These are phyloP conservation scores for Atherinomorus stipes DNA, from an alignment of 2,113 vertebrate species.

Conservation along the genomic window DNA sequence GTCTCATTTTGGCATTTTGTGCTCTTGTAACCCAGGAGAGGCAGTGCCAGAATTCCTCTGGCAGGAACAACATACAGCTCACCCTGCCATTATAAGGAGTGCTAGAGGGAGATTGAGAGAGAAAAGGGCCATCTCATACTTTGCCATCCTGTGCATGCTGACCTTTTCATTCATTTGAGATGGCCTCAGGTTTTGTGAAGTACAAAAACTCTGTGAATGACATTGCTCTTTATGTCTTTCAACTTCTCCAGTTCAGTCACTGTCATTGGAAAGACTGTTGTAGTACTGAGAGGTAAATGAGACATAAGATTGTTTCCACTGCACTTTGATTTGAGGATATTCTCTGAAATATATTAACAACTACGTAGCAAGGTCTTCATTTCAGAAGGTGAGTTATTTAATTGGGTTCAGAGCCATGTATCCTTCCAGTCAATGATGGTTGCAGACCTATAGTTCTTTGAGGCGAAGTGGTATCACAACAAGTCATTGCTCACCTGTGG, in stretches of 20 bases:
- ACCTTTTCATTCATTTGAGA: slow-evolving; percentile 51
- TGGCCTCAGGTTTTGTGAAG: slow-evolving; percentile 43
- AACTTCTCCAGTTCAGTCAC: slow-evolving; percentile 27
- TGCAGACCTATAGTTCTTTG: slow-evolving; percentile 24
- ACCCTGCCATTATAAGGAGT: slow-evolving; percentile 44
- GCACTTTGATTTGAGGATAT: slow-evolving; percentile 19
- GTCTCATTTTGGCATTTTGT: slow-evolving; percentile 24
- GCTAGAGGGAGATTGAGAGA: slow-evolving; percentile 40
- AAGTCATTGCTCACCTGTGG: slow-evolving; percentile 31
- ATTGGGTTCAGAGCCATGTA: slow-evolving; percentile 22
- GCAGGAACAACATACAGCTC: slow-evolving; percentile 21
- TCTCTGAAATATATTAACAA: slow-evolving; percentile 16
- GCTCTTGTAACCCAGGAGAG: slow-evolving; percentile 45
- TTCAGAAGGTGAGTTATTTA: slow-evolving; percentile 38
- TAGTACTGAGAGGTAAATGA: slow-evolving; percentile 19
- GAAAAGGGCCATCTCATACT: slow-evolving; percentile 40
- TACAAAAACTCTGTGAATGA: slow-evolving; percentile 40
- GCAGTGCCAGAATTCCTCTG: slow-evolving; percentile 17
- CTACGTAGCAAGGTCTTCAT: slow-evolving; percentile 10
- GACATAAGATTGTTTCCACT: slow-evolving; percentile 8
- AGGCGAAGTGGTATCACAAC: slow-evolving; percentile 28
- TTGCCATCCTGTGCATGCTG: slow-evolving; percentile 36
- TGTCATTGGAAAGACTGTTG: slow-evolving; percentile 7
- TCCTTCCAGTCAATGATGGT: slow-evolving; percentile 21
- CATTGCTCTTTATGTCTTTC: slow-evolving; percentile 29